Conservation (phyloP, 2,888 invertebrate species). For the Scaptomyza caliginosa region DNA sequence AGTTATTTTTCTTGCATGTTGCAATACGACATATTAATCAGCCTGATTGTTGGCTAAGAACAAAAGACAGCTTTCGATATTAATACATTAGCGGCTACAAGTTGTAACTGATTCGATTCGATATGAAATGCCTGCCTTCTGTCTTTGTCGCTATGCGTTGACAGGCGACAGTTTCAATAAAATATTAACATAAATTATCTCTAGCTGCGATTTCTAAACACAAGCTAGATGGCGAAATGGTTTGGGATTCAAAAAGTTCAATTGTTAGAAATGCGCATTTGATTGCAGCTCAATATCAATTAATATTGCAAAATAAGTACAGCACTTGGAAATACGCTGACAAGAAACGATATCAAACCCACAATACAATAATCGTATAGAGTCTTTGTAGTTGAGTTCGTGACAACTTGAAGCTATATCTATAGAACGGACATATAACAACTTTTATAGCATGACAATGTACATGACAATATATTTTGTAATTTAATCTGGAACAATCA, state of each 20-base stretch:
- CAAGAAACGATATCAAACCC: background rate
- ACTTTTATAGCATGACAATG: slow-evolving; percentile 46
- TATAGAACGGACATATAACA: slow-evolving; percentile 22
- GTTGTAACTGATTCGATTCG: slow-evolving; percentile 56
- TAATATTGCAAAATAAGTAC: slow-evolving; percentile 3
- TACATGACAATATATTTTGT: slow-evolving; percentile 74
- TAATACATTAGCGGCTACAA: slow-evolving; percentile 44
- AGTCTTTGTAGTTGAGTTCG: too few relatives aligned
- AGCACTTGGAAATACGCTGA: background rate
- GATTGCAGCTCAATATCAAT: slow-evolving; percentile 39
- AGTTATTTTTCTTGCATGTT: slow-evolving; percentile 27
- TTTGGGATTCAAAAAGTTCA: slow-evolving; percentile 31
- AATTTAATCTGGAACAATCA: slow-evolving; percentile 65
- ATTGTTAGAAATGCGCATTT: slow-evolving; percentile 50
- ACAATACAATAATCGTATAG: too few relatives aligned
- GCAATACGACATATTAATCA: slow-evolving; percentile 50
- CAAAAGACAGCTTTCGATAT: slow-evolving; percentile 44
- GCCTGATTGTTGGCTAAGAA: slow-evolving; percentile 41
- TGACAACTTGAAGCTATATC: too few relatives aligned
- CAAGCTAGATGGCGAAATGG: slow-evolving; percentile 46
- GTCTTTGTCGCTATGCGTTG: slow-evolving; percentile 63
- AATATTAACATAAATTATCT: slow-evolving; percentile 71
- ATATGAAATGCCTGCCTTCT: slow-evolving; percentile 47
- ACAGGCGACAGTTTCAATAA: slow-evolving; percentile 60
- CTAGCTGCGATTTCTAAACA: slow-evolving; percentile 21